These are phyloP conservation scores for Bedellia somnulentella DNA, from an alignment of 2,888 invertebrate genomes.

Conservation along the genomic window DNA sequence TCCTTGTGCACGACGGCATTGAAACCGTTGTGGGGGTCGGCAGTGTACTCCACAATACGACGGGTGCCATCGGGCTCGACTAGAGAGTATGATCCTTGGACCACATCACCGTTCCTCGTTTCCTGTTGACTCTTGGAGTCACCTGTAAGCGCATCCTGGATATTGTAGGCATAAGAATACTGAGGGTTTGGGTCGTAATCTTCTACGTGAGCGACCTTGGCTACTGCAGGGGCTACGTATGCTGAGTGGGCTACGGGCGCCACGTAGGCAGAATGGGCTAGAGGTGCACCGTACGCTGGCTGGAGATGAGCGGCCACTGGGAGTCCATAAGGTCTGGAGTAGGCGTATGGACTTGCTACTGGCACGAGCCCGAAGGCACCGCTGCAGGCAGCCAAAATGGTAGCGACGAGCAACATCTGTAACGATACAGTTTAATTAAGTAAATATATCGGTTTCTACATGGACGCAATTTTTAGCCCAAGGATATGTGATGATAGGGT, in stretches of 20 bases:
- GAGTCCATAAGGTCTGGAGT: conserved; percentile 24
- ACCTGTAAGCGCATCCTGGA: conserved; percentile 66
- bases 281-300: conserved; percentile 14
- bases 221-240: conserved; percentile 14
- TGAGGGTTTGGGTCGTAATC: conserved; percentile 66
- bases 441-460: no score
- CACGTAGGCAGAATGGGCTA: no score
- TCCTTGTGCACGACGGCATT: conserved; percentile 68
- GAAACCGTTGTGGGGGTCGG: conserved; percentile 68
- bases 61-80: conserved; percentile 67
- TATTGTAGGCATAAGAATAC: conserved; percentile 70
- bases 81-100: conserved; percentile 66
- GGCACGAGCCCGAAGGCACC: conserved; percentile 3
- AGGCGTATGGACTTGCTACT: conserved; percentile 14
- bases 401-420: conserved; percentile 31
- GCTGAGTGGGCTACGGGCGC: conserved; percentile 27
- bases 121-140: conserved; percentile 55
- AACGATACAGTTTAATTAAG: neutral
- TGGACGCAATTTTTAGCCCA: no score
- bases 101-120: conserved; percentile 63
- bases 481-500: no score
- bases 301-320: conserved; percentile 15
- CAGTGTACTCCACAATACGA: conserved; percentile 65
- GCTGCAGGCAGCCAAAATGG: conserved; percentile 1
- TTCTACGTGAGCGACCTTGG: conserved; percentile 42